A percentile compares a stretch with the other conserved stretches of the same genome.
These are phyloP conservation scores for Garrulus glandarius DNA, from an alignment of 2,797 vertebrate genomes.

Conservation along the genomic window DNA sequence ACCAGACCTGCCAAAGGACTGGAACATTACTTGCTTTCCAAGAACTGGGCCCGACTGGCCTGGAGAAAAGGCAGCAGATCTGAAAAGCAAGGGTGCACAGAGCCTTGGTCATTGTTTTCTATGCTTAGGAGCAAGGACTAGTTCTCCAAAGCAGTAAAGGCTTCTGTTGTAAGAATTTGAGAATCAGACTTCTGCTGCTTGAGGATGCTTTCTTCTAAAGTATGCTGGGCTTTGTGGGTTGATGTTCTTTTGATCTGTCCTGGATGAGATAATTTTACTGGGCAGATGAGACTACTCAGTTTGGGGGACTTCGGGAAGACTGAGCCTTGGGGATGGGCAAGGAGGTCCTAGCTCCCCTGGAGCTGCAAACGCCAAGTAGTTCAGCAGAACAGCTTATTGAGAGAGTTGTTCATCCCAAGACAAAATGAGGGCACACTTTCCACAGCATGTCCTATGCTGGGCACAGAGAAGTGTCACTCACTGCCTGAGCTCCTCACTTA, in stretches of 20 bases:
- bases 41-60: not conserved
- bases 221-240: not conserved
- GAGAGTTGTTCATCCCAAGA: not conserved
- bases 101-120: not conserved
- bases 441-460: rapidly evolving
- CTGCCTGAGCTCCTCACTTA: not conserved
- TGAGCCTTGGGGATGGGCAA: not conserved
- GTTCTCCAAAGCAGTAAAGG: not conserved
- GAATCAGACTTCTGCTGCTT: not conserved
- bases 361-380: not conserved
- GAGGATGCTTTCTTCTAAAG: not conserved
- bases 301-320: not conserved
- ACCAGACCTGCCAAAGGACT: not conserved
- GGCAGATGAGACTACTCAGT: not conserved
- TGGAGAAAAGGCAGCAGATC: not conserved
- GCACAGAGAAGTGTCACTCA: not conserved
- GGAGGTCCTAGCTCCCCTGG: not conserved
- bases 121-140: not conserved
- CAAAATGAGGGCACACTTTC: not conserved
- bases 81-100: not conserved
- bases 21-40: not conserved
- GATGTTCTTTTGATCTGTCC: not conserved
- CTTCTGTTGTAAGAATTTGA: not conserved
- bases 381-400: not conserved
- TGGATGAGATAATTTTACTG: not conserved